Conservation (phyloP, 2,888 invertebrate genomes). For the Harpagoxenus sublaevis region DNA sequence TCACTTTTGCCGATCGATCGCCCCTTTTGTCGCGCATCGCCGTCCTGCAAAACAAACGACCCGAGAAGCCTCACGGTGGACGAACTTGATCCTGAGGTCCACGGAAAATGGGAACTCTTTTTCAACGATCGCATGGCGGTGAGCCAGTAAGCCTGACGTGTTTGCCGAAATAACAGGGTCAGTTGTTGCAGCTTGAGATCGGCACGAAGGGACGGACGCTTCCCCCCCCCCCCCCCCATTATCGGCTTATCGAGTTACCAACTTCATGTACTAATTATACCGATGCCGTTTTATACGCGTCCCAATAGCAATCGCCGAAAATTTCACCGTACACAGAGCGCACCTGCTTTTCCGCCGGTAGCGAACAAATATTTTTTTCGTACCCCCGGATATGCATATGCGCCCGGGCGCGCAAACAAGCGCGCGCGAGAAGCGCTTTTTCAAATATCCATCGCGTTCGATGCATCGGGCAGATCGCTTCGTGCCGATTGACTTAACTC, state of each 20-base stretch:
- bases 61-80: background rate
- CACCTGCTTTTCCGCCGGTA: slow-evolving; percentile 33
- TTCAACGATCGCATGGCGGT: slow-evolving; percentile 60
- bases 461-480: slow-evolving; percentile 48
- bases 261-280: slow-evolving; percentile 71
- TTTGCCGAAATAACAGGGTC: slow-evolving; percentile 74
- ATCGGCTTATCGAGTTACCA: slow-evolving; percentile 75
- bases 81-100: slow-evolving; percentile 40
- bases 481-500: slow-evolving; percentile 54
- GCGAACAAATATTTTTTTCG: slow-evolving; percentile 46
- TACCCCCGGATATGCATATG: slow-evolving; percentile 22
- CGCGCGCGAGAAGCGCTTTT: slow-evolving; percentile 33
- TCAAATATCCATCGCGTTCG: slow-evolving; percentile 50
- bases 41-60: slow-evolving; percentile 8
- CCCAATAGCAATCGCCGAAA: slow-evolving; percentile 33
- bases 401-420: slow-evolving; percentile 39
- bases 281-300: slow-evolving; percentile 55
- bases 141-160: slow-evolving; percentile 67
- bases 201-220: slow-evolving; percentile 48
- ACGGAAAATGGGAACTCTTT: slow-evolving; percentile 44
- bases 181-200: slow-evolving; percentile 70
- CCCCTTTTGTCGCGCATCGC: slow-evolving; percentile 17
- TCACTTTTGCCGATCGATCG: background rate
- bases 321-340: background rate
- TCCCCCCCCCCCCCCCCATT: slow-evolving; percentile 58